A percentile compares a stretch with the other conserved stretches of the same genome.
Conservation (phyloP, 2,888 invertebrate genomes). For the Dicranocentrus wangi region DNA sequence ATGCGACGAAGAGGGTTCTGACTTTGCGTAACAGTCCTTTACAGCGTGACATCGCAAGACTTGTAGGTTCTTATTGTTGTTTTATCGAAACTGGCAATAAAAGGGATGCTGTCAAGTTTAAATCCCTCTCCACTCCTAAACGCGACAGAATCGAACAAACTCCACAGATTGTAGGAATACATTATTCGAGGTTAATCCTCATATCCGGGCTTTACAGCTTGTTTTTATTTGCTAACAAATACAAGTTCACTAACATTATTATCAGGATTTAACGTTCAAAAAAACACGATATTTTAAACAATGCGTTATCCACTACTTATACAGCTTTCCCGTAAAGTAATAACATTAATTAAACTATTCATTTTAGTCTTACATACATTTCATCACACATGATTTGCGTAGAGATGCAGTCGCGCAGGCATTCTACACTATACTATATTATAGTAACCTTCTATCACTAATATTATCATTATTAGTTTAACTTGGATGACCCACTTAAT, state of each 20-base stretch:
- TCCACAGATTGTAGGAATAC: no score
- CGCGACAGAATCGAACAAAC: no score
- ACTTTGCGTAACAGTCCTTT: no score
- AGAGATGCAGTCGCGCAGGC: conserved; percentile 64
- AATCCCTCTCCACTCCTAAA: no score
- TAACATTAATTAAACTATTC: conserved; percentile 25
- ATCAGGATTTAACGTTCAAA: conserved; percentile 11
- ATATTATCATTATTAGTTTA: conserved; percentile 17
- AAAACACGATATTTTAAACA: conserved; percentile 11
- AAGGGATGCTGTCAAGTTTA: no score
- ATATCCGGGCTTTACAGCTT: no score
- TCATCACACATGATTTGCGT: conserved; percentile 63
- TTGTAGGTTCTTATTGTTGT: no score
- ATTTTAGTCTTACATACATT: conserved; percentile 63
- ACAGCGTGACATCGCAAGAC: no score
- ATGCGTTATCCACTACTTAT: conserved; percentile 40
- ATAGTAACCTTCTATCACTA: conserved; percentile 33
- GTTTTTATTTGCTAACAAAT: no score
- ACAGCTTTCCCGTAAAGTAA: conserved; percentile 20
- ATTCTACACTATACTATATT: conserved; percentile 42
- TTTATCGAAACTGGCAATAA: no score
- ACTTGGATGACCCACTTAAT: neutral
- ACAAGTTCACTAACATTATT: neutral
- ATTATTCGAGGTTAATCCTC: no score
- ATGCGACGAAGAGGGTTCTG: no score